Conservation (phyloP, 2,113 vertebrate species). For the Notiomystis cincta region DNA sequence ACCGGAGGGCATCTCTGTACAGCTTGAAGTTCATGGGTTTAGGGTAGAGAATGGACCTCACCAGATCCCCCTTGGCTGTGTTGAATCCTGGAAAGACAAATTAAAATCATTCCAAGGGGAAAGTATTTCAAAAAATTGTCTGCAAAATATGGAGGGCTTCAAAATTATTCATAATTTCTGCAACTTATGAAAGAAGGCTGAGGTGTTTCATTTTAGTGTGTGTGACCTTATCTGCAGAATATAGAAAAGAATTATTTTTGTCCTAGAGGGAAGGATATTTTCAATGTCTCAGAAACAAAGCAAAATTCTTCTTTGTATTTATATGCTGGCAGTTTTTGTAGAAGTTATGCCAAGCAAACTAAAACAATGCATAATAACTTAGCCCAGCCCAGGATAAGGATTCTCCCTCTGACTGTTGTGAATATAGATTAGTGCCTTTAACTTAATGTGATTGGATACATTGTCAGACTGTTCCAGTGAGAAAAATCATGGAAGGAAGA, state of each 20-base stretch:
- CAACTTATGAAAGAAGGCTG: neutral
- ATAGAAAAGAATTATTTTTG: neutral
- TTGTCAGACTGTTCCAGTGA: neutral
- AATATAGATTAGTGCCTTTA: neutral
- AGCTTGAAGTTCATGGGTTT: constrained; percentile 79
- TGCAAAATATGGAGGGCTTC: neutral
- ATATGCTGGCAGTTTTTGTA: neutral
- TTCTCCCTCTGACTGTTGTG: neutral
- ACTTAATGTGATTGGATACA: neutral
- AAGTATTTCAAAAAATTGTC: neutral
- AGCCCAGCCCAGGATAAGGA: neutral
- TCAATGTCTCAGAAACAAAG: neutral
- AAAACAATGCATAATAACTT: neutral
- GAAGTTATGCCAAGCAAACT: neutral
- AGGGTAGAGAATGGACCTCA: constrained; percentile 80
- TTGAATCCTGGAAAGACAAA: constrained; percentile 72
- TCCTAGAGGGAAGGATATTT: neutral
- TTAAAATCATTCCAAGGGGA: neutral
- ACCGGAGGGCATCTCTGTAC: constrained; percentile 75
- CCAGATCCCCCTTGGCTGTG: constrained; percentile 80
- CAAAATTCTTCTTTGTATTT: neutral
- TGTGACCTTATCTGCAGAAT: neutral
- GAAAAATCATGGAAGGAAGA: neutral
- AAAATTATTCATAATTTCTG: neutral
- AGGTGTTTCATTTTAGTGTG: neutral